These are phyloP conservation scores for Paramormyrops kingsleyae DNA, from an alignment of 2,113 vertebrate species.

Conservation along the genomic window DNA sequence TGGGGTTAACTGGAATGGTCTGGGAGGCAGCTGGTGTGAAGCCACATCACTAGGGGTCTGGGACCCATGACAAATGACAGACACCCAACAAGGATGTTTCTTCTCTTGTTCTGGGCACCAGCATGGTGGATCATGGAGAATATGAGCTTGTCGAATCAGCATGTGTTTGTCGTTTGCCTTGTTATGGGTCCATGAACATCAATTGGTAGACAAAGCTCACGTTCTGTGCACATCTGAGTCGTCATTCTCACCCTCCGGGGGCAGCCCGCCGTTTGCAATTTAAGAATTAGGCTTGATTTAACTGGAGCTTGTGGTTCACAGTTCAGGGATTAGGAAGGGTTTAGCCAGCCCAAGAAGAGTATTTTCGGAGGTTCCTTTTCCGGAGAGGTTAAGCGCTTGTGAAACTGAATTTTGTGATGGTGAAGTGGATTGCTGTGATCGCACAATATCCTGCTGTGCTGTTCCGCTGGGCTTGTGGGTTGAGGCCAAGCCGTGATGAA, in stretches of 20 bases:
- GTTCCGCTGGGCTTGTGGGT: background rate
- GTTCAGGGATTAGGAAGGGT: slow-evolving; percentile 8
- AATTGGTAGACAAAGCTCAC: background rate
- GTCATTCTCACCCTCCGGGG: background rate
- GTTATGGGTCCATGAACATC: background rate
- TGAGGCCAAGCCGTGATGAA: background rate
- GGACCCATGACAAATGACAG: background rate
- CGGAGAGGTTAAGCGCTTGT: background rate
- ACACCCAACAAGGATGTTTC: background rate
- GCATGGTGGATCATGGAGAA: background rate
- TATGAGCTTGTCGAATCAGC: background rate
- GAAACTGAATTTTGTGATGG: slow-evolving; percentile 39
- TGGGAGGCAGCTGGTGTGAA: background rate
- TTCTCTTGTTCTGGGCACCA: background rate
- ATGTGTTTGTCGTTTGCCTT: background rate
- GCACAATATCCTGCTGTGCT: slow-evolving; percentile 32
- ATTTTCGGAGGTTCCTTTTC: background rate
- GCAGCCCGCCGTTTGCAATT: background rate
- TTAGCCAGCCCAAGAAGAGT: background rate
- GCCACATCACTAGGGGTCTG: background rate
- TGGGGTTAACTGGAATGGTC: background rate
- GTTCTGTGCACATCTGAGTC: background rate
- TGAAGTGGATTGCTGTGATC: slow-evolving; percentile 47
- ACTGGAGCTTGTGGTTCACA: slow-evolving; percentile 8
- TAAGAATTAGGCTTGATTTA: slow-evolving; percentile 19